Evolutionary conservation across 2,888 invertebrate species (phyloP), one percentile per base, ranked within the genome.

Genomic region (Andrena minutula): DNA sequence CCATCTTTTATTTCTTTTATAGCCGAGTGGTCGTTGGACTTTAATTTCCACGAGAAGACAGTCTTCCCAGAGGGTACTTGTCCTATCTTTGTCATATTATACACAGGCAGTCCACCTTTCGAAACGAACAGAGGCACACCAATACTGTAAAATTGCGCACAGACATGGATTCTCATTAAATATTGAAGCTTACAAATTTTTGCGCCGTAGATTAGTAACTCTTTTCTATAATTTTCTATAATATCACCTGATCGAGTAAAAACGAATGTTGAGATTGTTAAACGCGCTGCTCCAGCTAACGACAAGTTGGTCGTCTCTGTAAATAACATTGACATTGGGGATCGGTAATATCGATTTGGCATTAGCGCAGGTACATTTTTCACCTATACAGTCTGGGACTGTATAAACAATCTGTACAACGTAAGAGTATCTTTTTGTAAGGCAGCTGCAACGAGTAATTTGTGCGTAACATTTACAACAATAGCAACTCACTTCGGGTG

Each of bases 311-410:
- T 83, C 68, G 12, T 85, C 51, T 30, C 58, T 49, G 16, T 76
- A 63, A 16, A 66, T 66, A 20, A 84, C 85, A n/a, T 87, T 69
- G 2, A 93, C 89, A 77, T 81, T 74, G 41, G 91, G 91, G 35
- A 82, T 60, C 12, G 92, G 90, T 61, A 92, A 79, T 1, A 20
- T 82, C 41, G 78, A 68, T 20, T 80, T 74, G 12, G 81, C 79
- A 72, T 89, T 75, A 3, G 65, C 53, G 41, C 93, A 93, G 66
- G 64, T 88, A 64, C 93, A 93, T 60, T 82, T 88, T n/a, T 53
- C 61, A 2, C 87, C 90, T 41, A 93, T 85, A 75, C 93, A 93
- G 74, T 90, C 83, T 7, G 93, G 93, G 35, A 93, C 90, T 35
- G 81, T 91, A 47, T 91, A 88, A n/a, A 88, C 70, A 10, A 90